Evolutionary conservation across 2,888 invertebrate species (phyloP), one percentile per base, ranked within the genome.

Genomic region (Epirrhoe alternata): DNA sequence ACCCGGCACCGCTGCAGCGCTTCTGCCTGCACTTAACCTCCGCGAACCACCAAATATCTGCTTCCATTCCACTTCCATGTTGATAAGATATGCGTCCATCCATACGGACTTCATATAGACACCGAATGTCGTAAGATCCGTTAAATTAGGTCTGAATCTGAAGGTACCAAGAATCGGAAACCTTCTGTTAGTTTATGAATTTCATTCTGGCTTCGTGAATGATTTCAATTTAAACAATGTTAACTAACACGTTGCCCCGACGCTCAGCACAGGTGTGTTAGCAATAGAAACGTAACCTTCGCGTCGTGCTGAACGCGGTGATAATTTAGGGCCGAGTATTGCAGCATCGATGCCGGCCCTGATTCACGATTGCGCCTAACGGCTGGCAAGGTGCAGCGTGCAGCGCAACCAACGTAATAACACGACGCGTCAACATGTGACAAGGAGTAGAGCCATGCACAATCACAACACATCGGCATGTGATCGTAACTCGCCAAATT

Each of bases 341-440:
- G 84, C 86, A 74, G 82, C 83, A 85, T 81, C 77, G 75, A 73
- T 70, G 70, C 50, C 69, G 74, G 80, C 80, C 83, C 85, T 87
- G 84, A 79, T 84, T 82, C 81, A 84, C 79, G 77, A 81, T 80
- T 78, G 79, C 81, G 70, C 74, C 75, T 76, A 80, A 76, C 72
- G 70, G 63, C 61, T 64, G 78, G 81, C 85, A 86, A 87, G 80
- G 87, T 86, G 87, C 88, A 86, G 87, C 85, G 88, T 89, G 88
- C 87, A 86, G 88, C 89, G 88, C 87, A 86, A 85, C 73, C 74
- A 78, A 84, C 83, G 82, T 84, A 83, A 85, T 81, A 79, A 80
- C 76, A 78, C 78, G 77, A 77, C 75, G 77, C 75, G 69, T 77
- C 71, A 77, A 76, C 79, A 81, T 80, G 78, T 82, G 79, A 85